Conservation (phyloP, 1,140 invertebrate genomes). For the Diabrotica undecimpunctata region DNA sequence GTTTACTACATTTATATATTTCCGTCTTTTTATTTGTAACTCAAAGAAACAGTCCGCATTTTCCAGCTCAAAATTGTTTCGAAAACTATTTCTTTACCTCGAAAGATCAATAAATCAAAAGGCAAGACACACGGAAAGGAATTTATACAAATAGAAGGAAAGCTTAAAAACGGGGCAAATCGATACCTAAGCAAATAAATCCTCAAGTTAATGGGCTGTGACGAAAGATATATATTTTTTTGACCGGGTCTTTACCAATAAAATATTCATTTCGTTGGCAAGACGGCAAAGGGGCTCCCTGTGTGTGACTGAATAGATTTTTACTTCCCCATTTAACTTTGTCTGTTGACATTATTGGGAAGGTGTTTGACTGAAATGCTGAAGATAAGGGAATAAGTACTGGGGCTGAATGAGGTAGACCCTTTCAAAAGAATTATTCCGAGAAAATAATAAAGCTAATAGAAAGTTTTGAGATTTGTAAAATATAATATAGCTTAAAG, state of each 20-base stretch:
- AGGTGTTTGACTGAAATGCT: neutral
- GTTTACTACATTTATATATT: too few relatives aligned
- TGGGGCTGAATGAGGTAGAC: too few relatives aligned
- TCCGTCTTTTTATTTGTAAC: too few relatives aligned
- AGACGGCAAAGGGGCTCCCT: neutral
- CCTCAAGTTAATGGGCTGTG: neutral
- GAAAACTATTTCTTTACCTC: too few relatives aligned
- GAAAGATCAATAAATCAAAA: too few relatives aligned
- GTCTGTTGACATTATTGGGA: neutral
- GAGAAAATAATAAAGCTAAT: too few relatives aligned
- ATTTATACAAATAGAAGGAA: slow-evolving; percentile 1
- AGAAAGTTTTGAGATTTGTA: too few relatives aligned
- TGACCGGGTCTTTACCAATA: slow-evolving; percentile 1
- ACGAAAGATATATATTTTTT: slow-evolving; percentile 1
- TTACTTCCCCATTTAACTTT: neutral
- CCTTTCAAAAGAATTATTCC: too few relatives aligned
- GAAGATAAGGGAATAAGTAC: too few relatives aligned
- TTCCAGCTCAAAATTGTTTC: too few relatives aligned
- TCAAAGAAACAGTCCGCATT: too few relatives aligned
- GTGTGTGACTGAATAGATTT: neutral
- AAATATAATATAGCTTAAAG: too few relatives aligned
- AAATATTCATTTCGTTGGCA: slow-evolving; percentile 1
- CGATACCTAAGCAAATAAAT: slow-evolving; percentile 2
- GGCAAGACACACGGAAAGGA: neutral
- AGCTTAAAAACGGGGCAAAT: neutral